Percentiles rank a stretch among this genome's conserved stretches.
These are phyloP conservation scores for Cydia splendana DNA, from an alignment of 1,140 invertebrate species.

Conservation along the genomic window DNA sequence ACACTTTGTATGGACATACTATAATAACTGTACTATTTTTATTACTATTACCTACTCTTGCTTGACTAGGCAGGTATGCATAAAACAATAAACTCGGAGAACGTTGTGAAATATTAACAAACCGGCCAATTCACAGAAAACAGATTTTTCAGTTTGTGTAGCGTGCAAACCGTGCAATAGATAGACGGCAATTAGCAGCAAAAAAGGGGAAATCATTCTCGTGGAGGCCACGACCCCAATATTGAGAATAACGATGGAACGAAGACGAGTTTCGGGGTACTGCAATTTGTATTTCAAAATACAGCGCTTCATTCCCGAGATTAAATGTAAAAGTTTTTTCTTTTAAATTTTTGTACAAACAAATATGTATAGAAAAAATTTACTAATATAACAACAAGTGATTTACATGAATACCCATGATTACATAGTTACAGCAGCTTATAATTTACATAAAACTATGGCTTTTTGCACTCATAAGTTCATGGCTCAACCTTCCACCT, in stretches of 20 bases:
- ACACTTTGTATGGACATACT: too few relatives aligned
- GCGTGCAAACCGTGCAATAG: too few relatives aligned
- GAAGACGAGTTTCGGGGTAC: not conserved
- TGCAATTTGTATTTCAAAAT: not conserved
- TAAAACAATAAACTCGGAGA: too few relatives aligned
- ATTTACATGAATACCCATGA: not conserved
- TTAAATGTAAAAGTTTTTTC: not conserved
- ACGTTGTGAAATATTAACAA: too few relatives aligned
- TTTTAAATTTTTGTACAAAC: not conserved
- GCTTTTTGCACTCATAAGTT: not conserved
- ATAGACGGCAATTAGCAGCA: too few relatives aligned
- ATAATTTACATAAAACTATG: not conserved
- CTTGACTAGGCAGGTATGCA: not conserved
- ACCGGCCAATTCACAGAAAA: too few relatives aligned
- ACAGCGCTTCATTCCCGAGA: not conserved
- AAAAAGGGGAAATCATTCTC: too few relatives aligned
- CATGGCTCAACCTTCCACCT: conserved; percentile 1
- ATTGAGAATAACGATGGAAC: not conserved
- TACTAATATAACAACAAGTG: not conserved
- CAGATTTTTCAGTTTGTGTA: too few relatives aligned
- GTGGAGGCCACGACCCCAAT: not conserved
- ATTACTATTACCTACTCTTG: too few relatives aligned
- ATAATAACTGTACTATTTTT: not conserved
- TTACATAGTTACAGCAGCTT: not conserved
- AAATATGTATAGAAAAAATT: not conserved